Evolutionary conservation across 2,888 invertebrate genomes (phyloP), one percentile per base, ranked within the genome.

Genomic region (Myopa testacea): DNA sequence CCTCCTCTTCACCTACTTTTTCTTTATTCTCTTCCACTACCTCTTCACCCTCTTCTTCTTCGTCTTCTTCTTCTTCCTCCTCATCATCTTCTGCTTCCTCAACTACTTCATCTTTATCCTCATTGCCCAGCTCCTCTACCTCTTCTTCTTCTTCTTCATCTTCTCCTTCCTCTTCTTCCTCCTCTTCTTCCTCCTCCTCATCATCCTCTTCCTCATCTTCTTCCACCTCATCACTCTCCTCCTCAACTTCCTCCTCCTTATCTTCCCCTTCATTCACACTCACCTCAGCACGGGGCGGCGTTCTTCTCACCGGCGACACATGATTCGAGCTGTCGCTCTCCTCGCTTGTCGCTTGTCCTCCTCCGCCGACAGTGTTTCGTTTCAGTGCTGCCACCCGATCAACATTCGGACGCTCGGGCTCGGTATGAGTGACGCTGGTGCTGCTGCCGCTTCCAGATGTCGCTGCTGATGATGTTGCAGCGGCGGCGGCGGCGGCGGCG

Each of bases 221-320:
- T 19, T 69, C 70, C 26, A 60, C 71, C 12, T 73, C 72, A 40
- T 79, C 78, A 26, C 70, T 69, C 40, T 50, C 77, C 67, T 69
- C 76, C 60, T 65, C 73, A 19, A 67, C 71, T 12, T 72, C 50
- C 45, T 75, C 76, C 52, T 80, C 72, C 63, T 71, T 69, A 70
- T 79, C 80, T 83, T 84, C 84, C 84, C 86, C 82, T 82, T 85
- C 87, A 87, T 84, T 86, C 86, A 88, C 87, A 94, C 93, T 94
- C 93, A 94, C 94, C 94, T 94, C 94, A 88, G 93, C 92, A 87
- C 93, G 93, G 83, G 94, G 92, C 83, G 94, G 92, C 87, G 93
- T 91, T 89, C 93, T 92, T 88, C 93, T 92, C 87, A 92, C 92
- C 84, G 93, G 91, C 85, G 92, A 90, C 83, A 92, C 90, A 77